Evolutionary conservation across 2,113 vertebrate genomes (phyloP), one percentile per base, ranked within the genome.

Genomic region (Caracal caracal): DNA sequence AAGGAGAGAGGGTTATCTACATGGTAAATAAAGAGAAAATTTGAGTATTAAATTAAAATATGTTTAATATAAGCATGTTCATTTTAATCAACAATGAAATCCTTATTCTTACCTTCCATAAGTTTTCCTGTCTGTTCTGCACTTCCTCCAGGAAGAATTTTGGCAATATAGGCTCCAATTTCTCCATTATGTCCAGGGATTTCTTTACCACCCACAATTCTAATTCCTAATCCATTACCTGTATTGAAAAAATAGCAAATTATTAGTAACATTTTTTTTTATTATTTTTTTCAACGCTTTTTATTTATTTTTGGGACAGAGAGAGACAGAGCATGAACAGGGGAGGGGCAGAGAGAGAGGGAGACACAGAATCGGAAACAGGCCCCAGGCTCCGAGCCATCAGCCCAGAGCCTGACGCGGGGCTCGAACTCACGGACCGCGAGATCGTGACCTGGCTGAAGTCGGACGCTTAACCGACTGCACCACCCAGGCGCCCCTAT

Each of bases 181-280:
- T 99, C 99, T 96, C 99, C 99, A 53, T 98, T 97, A 95, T 98
- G 98, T 94, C 99, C 99, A 28, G 99, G 99, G 96, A 99, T 99
- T 98, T 99, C 99, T 98, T 99, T 99, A 35, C 99, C 99, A 90
- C 99, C 99, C 56, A 99, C 99, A 92, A 99, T 98, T 97, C 99
- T 98, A 91, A 99, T 99, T 85, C 99, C 99, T 95, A 99, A 99
- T 90, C 99, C 99, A 68, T 99, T 99, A 47, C 99, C 99, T 99
- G 96, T 87, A 97, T 93, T 96, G 26, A 96, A 85, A 82, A 97
- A 94, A 93, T 35, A 96, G 26, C 37, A 95, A 86, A 59, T 40
- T 66, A 66, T 95, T 92, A 97, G 70, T 71, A 89, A 59, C 24
- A 63, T 73, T 51, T 90, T 73, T n/a, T n/a, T n/a, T n/a, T n/a